These are phyloP conservation scores for Merluccius polli DNA, from an alignment of 2,797 vertebrate genomes.

Conservation along the genomic window DNA sequence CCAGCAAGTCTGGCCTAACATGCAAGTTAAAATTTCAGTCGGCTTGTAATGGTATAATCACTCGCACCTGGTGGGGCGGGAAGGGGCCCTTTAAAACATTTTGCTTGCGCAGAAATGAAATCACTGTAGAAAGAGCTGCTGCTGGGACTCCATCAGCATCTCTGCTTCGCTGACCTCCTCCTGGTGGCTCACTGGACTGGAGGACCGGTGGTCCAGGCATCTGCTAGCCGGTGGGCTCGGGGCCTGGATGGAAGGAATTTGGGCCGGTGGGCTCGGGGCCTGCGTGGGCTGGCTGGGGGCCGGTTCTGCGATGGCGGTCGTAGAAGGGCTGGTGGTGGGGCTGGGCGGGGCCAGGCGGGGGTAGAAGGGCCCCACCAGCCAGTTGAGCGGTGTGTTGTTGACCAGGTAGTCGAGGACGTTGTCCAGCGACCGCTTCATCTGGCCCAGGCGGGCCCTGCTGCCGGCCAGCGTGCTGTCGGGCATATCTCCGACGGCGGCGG, in stretches of 20 bases:
- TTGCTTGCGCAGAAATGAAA: neutral
- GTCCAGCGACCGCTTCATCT: slow-evolving; percentile 86
- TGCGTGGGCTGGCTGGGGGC: neutral
- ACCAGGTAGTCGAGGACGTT: slow-evolving; percentile 91
- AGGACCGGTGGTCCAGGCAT: neutral
- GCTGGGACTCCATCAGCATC: neutral
- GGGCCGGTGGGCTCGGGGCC: neutral
- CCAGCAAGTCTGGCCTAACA: neutral
- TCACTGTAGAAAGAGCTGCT: neutral
- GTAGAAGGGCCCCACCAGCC: slow-evolving; percentile 98
- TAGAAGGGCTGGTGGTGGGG: neutral
- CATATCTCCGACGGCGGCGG: slow-evolving; percentile 72
- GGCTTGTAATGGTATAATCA: no score
- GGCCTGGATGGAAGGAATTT: neutral
- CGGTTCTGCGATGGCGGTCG: neutral
- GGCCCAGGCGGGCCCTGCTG: slow-evolving; percentile 80
- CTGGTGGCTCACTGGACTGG: neutral
- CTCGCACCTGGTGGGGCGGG: no score
- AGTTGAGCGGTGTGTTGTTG: slow-evolving; percentile 96
- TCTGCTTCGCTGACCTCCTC: neutral
- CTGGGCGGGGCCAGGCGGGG: slow-evolving; percentile 51
- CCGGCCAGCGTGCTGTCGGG: slow-evolving; percentile 72
- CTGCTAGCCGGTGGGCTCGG: neutral
- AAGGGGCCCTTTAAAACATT: no score
- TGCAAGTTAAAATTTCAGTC: neutral